A percentile compares a stretch with the other conserved stretches of the same genome.
Evolutionary conservation across 2,113 vertebrate species (phyloP).

Genomic region (Eonycteris spelaea): DNA sequence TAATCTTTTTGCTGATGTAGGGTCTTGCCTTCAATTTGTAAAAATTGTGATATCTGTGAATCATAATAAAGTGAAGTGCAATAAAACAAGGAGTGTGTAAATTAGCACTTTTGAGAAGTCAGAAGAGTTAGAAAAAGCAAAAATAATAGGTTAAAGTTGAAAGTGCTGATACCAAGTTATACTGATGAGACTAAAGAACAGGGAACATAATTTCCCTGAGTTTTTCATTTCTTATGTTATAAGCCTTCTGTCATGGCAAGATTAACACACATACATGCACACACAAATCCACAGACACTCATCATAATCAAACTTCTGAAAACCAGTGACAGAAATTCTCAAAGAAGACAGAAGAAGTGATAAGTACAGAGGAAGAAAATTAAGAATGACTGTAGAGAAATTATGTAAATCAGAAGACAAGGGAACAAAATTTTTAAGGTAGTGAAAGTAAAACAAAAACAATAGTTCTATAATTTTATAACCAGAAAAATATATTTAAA

Average conservation of each 20-base stretch:
- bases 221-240: background rate
- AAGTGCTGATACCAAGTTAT: background rate
- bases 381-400: too few species aligned
- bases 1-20: background rate
- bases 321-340: too few species aligned
- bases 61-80: background rate
- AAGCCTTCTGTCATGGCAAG: background rate
- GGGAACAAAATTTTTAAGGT: too few species aligned
- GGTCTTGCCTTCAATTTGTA: background rate
- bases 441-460: too few species aligned
- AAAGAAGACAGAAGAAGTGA: too few species aligned
- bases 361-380: too few species aligned
- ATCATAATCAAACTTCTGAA: too few species aligned
- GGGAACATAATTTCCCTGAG: background rate
- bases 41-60: background rate
- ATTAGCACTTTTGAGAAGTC: background rate
- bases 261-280: too few species aligned
- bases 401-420: too few species aligned
- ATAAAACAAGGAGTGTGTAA: background rate
- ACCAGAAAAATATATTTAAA: too few species aligned
- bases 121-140: background rate
- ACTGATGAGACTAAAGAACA: background rate
- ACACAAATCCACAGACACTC: too few species aligned
- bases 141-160: background rate
- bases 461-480: too few species aligned